Conservation (phyloP, 2,797 vertebrate genomes). For the Xiphophorus birchmanni region DNA sequence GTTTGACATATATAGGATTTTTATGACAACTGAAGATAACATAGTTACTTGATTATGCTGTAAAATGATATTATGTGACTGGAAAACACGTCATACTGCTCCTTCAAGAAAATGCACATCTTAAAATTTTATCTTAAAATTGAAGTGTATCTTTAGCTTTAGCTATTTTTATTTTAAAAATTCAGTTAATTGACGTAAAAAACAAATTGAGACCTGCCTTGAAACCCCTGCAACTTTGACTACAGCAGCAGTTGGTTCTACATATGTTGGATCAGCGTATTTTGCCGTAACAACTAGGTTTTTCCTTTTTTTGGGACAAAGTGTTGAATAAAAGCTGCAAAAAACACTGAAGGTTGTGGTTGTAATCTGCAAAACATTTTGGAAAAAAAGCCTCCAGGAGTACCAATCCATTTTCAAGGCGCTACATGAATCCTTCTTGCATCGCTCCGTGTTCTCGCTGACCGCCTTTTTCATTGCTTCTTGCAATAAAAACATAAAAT, state of each 20-base stretch:
- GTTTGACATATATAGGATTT: too few relatives aligned
- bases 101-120: too few relatives aligned
- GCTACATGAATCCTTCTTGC: conserved; percentile 18
- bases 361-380: neutral
- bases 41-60: too few relatives aligned
- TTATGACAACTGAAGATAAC: too few relatives aligned
- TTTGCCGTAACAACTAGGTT: neutral
- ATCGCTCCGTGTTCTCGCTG: conserved; percentile 41
- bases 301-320: neutral
- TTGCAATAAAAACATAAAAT: conserved; percentile 53
- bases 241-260: neutral
- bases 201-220: neutral
- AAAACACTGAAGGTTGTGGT: neutral
- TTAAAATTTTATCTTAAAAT: neutral
- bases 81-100: too few relatives aligned
- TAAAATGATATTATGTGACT: too few relatives aligned
- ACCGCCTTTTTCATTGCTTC: conserved; percentile 31
- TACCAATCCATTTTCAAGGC: neutral
- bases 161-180: neutral
- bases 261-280: neutral
- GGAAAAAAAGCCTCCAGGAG: neutral
- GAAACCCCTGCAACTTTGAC: neutral
- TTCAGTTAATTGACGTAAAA: neutral
- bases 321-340: neutral
- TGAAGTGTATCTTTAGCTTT: neutral